A percentile compares a stretch with the other conserved stretches of the same genome.
Conservation (phyloP, 2,113 vertebrate species). For the Egretta garzetta region DNA sequence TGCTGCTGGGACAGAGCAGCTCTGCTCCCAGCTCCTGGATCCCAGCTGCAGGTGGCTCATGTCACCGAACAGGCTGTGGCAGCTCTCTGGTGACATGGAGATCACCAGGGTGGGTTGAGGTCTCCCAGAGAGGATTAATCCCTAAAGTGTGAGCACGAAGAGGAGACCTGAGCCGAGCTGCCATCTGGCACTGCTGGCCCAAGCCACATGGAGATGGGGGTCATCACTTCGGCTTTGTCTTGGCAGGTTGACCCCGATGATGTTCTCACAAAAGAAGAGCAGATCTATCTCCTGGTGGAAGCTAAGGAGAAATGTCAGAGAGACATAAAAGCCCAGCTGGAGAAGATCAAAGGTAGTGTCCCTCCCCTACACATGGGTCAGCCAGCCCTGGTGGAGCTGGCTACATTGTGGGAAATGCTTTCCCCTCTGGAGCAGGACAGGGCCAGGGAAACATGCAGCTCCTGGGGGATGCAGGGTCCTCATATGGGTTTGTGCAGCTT, state of each 20-base stretch:
- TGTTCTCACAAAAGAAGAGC: conserved; percentile 89
- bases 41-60: fast-evolving
- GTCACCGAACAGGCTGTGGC: neutral
- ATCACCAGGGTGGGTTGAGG: neutral
- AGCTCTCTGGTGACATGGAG: neutral
- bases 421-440: fast-evolving
- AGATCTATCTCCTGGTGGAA: conserved; percentile 87
- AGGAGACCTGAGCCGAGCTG: neutral
- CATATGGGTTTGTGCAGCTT: neutral
- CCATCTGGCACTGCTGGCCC: fast-evolving
- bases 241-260: conserved; percentile 88
- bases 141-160: neutral
- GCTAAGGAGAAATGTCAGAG: conserved; percentile 84
- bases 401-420: fast-evolving
- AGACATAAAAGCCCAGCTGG: conserved; percentile 75
- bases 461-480: neutral
- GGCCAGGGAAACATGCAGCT: neutral
- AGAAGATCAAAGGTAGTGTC: conserved; percentile 72
- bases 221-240: fast-evolving
- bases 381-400: neutral
- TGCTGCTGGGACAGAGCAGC: neutral
- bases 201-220: fast-evolving
- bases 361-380: fast-evolving
- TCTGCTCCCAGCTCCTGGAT: neutral
- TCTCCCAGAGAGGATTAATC: neutral